Conservation (phyloP, 2,113 vertebrate species). For the Ciconia maguari region DNA sequence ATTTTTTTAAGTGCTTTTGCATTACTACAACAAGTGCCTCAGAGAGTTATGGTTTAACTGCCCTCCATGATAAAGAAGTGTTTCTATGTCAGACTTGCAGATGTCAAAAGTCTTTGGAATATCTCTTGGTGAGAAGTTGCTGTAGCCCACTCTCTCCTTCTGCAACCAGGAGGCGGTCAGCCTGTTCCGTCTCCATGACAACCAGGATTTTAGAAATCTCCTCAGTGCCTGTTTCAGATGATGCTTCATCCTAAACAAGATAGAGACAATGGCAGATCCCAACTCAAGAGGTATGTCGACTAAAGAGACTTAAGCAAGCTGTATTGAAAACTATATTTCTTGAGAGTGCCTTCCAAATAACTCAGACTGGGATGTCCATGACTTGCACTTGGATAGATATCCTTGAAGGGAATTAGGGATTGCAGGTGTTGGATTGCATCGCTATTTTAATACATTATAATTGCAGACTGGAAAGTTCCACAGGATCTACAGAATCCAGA, state of each 20-base stretch:
- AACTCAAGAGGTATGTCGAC: accelerated
- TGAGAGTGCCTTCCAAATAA: background rate
- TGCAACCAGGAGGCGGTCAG: background rate
- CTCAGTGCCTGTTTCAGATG: background rate
- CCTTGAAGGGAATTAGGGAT: background rate
- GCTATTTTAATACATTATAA: accelerated
- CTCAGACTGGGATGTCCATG: background rate
- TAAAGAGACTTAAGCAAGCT: background rate
- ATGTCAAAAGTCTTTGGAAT: background rate
- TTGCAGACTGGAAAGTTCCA: background rate
- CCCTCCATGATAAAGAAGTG: background rate
- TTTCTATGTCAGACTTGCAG: background rate
- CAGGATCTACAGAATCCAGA: too few relatives aligned
- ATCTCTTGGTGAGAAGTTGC: background rate
- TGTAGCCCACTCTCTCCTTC: background rate
- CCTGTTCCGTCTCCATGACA: background rate
- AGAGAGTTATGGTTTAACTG: background rate
- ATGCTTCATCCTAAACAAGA: background rate
- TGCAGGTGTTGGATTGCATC: too few relatives aligned
- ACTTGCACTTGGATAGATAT: background rate
- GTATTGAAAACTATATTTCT: background rate
- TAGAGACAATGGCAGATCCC: background rate
- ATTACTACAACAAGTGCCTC: background rate
- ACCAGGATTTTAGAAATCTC: background rate
- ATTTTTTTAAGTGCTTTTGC: background rate